A percentile compares a stretch with the other conserved stretches of the same genome.
phyloP scores from a whole-genome alignment of 1,140 invertebrate species.

The Eupristina koningsbergeri region DNA sequence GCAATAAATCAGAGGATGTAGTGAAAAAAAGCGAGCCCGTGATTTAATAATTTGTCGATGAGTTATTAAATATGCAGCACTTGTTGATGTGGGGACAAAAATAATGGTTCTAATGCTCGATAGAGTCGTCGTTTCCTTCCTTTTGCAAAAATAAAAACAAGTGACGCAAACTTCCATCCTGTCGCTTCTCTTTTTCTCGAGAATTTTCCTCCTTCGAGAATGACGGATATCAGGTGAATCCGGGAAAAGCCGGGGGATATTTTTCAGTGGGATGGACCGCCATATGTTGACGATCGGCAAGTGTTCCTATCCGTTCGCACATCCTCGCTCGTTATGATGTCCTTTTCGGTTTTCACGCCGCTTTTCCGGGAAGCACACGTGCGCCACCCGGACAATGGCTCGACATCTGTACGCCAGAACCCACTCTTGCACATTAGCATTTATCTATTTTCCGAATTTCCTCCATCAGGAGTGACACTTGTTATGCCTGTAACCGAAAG shows the following conservation, averaged over 20 bases:
- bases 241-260: no score
- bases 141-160: background rate
- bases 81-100: background rate
- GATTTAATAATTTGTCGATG: background rate
- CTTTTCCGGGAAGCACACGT: conserved; percentile 37
- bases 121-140: background rate
- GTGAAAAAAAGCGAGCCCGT: background rate
- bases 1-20: background rate
- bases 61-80: background rate
- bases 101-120: background rate
- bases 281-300: conserved; percentile 2
- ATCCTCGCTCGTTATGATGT: background rate
- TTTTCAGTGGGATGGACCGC: background rate
- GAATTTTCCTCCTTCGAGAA: no score
- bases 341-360: conserved; percentile 1
- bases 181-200: no score
- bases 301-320: background rate
- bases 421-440: background rate
- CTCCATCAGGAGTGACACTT: background rate
- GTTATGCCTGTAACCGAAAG: background rate
- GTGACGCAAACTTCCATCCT: background rate
- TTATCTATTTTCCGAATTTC: background rate
- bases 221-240: background rate
- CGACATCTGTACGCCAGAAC: conserved; percentile 37
- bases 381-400: background rate